A percentile compares a stretch with the other conserved stretches of the same genome.
Conservation (phyloP, 2,113 vertebrate species). For the Pyrgilauda ruficollis region DNA sequence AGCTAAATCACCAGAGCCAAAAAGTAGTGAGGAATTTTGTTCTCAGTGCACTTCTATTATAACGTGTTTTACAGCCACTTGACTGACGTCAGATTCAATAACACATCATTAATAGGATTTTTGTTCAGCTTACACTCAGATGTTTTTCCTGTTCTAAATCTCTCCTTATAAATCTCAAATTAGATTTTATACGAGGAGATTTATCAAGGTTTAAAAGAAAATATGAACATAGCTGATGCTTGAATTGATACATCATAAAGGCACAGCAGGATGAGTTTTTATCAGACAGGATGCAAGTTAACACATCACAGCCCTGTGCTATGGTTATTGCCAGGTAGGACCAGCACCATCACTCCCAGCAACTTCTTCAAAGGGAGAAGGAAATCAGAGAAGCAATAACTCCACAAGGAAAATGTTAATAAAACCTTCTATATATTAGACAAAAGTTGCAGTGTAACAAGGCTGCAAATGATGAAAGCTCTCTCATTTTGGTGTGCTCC, state of each 20-base stretch:
- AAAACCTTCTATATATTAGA: background rate
- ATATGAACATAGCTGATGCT: background rate
- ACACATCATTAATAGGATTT: slow-evolving; percentile 20
- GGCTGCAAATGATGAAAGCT: background rate
- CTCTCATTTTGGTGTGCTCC: background rate
- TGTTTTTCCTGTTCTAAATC: slow-evolving; percentile 15
- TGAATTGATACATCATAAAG: background rate
- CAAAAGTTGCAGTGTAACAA: background rate
- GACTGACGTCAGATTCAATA: slow-evolving; percentile 11
- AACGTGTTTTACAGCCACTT: background rate
- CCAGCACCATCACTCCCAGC: background rate
- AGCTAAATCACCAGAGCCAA: background rate
- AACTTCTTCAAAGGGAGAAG: background rate
- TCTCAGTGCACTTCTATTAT: background rate
- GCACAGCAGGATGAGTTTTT: background rate
- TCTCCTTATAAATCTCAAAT: slow-evolving; percentile 39
- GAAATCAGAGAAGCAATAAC: background rate
- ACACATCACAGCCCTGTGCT: background rate
- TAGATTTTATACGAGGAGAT: slow-evolving; percentile 23
- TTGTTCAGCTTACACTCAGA: background rate
- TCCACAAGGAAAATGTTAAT: background rate
- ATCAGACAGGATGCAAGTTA: background rate
- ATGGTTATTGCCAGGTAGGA: background rate
- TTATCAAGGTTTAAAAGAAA: background rate
- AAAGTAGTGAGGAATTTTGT: background rate